phyloP scores from a whole-genome alignment of 2,113 vertebrate species.

The Ameiurus melas region DNA sequence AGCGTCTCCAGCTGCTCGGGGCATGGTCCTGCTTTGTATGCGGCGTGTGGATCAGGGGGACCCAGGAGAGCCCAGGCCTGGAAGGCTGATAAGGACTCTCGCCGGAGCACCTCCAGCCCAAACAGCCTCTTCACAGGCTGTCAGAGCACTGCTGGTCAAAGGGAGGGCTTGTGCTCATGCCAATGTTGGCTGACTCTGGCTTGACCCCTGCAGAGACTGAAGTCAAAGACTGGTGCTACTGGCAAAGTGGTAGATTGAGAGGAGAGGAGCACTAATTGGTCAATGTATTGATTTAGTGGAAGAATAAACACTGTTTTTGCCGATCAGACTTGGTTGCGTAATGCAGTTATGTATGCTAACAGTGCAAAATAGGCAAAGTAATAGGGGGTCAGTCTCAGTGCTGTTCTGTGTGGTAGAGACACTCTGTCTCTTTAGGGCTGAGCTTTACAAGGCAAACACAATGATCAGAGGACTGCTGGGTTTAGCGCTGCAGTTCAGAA shows the following conservation, averaged over 20 bases:
- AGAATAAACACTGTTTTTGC: slow-evolving; percentile 17
- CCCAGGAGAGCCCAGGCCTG: slow-evolving; percentile 61
- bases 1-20: slow-evolving; percentile 78
- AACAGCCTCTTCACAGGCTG: slow-evolving; percentile 75
- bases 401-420: slow-evolving; percentile 4
- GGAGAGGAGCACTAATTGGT: slow-evolving; percentile 19
- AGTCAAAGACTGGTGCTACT: slow-evolving; percentile 51
- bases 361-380: slow-evolving; percentile 11
- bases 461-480: slow-evolving; percentile 14
- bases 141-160: slow-evolving; percentile 74
- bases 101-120: slow-evolving; percentile 70
- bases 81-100: slow-evolving; percentile 72
- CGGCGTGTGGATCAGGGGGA: slow-evolving; percentile 56
- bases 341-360: neutral
- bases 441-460: slow-evolving; percentile 27
- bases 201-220: slow-evolving; percentile 67
- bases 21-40: slow-evolving; percentile 75
- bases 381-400: slow-evolving; percentile 1
- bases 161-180: slow-evolving; percentile 63
- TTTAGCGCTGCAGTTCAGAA: slow-evolving; percentile 26
- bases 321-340: neutral
- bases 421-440: slow-evolving; percentile 26
- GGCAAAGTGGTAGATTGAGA: slow-evolving; percentile 26
- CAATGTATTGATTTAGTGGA: neutral
- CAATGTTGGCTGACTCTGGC: slow-evolving; percentile 52